Base-by-base conservation (phyloP, 1,140 invertebrate species). In the Platyscapa corneri region DNA sequence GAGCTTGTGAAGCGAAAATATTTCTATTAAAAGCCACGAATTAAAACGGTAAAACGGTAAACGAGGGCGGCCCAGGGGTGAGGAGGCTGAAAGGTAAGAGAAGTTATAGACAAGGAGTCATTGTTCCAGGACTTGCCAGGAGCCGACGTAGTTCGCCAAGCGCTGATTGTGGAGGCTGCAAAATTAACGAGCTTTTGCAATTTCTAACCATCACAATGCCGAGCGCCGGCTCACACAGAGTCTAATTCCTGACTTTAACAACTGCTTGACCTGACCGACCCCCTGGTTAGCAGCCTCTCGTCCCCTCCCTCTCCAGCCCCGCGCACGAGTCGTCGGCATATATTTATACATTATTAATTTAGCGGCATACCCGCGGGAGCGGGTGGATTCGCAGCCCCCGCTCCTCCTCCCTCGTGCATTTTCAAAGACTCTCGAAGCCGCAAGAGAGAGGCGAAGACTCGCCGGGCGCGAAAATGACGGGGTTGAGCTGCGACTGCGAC, bases 341-440 rank as follows among this genome's bases (percentile, higher is more conserved):
- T 79, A 84, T 84, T 74, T 84, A 42, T 84, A 60, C 23, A 84
- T 84, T 84, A 84, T 84, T 84, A 84, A 84, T 84, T 80, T 56
- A 32, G 49, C 76, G 46, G 30, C 56, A 74, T 84, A 60, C 77
- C 76, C 83, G 65, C 64, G 77, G 83, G 83, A 84, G 42, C 60
- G 18, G 20, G 60, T n/a, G 76, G 56, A 75, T 42, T 49, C 80
- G 30, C 46, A 32, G 6, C 49, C 23, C 20, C 12, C 77, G 23
- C 64, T 49, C 32, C 42, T n/a, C 56, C 37, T 42, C 53, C 77
- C 70, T 83, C 72, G 27, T 83, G 82, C 53, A 76, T 83, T 83
- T 76, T 76, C 82, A 46, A 82, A 34, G 14, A 76, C 37, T 49
- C 37, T 18, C 81, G 49, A 27, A n/a, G 16, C n/a, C 42, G 0